Conservation (phyloP, 1,140 invertebrate genomes). For the Dendrolimus punctatus region DNA sequence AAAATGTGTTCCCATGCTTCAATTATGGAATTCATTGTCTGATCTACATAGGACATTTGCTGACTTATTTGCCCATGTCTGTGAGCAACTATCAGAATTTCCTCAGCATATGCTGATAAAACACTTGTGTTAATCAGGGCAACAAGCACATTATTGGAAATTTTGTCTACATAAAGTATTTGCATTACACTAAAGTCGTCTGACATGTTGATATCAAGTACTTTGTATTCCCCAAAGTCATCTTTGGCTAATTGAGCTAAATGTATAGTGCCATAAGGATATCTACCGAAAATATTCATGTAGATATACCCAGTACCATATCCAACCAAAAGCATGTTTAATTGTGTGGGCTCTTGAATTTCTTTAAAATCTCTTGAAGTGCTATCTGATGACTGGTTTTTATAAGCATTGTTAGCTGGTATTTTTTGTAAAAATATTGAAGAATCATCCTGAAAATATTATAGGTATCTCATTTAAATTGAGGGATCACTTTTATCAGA, state of each 20-base stretch:
- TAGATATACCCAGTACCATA: constrained; percentile 81
- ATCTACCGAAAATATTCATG: constrained; percentile 88
- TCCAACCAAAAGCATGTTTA: constrained; percentile 87
- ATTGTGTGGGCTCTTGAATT: constrained; percentile 77
- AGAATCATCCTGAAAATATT: constrained; percentile 67
- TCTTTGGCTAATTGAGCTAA: constrained; percentile 72
- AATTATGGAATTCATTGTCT: constrained; percentile 86
- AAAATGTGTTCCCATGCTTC: constrained; percentile 97
- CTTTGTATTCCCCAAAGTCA: constrained; percentile 71
- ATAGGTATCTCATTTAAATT: no score
- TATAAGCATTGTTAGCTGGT: constrained; percentile 47
- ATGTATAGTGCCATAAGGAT: constrained; percentile 82
- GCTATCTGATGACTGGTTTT: constrained; percentile 67
- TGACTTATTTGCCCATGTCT: constrained; percentile 81
- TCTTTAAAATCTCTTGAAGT: constrained; percentile 77
- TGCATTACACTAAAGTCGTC: constrained; percentile 75
- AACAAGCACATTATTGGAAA: constrained; percentile 70
- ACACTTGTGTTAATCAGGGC: constrained; percentile 78
- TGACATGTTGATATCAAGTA: constrained; percentile 75
- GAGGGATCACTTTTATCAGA: no score
- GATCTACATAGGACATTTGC: constrained; percentile 80
- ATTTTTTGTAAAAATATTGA: constrained; percentile 71
- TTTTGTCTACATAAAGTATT: constrained; percentile 70
- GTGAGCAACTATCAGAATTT: constrained; percentile 79
- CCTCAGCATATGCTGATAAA: constrained; percentile 76